Base-by-base conservation (phyloP, 2,113 vertebrate species). In the Pholis gunnellus region DNA sequence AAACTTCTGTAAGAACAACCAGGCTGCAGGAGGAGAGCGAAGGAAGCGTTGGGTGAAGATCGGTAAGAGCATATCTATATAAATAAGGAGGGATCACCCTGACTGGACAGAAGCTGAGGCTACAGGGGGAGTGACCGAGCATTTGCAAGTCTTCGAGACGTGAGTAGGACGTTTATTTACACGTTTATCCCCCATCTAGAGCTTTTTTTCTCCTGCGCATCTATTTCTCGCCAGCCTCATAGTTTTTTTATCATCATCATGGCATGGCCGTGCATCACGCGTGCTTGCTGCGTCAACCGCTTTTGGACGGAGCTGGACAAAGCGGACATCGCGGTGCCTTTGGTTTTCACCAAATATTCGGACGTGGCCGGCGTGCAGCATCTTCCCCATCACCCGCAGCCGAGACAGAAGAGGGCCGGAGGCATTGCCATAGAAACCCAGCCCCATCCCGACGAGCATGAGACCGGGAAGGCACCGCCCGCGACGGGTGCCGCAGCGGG, bases 261-360 rank as follows among this genome's bases (percentile, higher is more conserved):
- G 98, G 98, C 98, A 60, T 99, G 98, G 98, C 98, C 98, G 78
- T 99, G 97, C 94, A 97, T 99, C 74, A 99, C 97, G 85, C 96
- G 98, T 88, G 98, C 98, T 25, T 99, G 98, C 96, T 99, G 98
- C 96, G 98, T 99, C 87, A 98, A 97, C 75, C 98, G 98, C 40
- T 98, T 97, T 88, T 99, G 98, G 98, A 98, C 95, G 92, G 97
- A 99, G 91, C 93, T 99, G 85, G 98, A 99, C 89, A 99, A 99
- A 91, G 98, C 94, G 56, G 98, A 99, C 92, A 99, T 99, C 87
- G 97, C 98, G 1, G 98, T 99, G 86, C 98, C 98, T 22, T 91
- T 99, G 89, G 98, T 99, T 59, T 99, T 98, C 88, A 97, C 96
- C 83, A 99, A 97, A 70, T 99, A 98, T 75, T 98, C 98, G 0